A percentile compares a stretch with the other conserved stretches of the same genome.
Evolutionary conservation across 2,113 vertebrate species (phyloP).

Genomic region (Myxocyprinus asiaticus): DNA sequence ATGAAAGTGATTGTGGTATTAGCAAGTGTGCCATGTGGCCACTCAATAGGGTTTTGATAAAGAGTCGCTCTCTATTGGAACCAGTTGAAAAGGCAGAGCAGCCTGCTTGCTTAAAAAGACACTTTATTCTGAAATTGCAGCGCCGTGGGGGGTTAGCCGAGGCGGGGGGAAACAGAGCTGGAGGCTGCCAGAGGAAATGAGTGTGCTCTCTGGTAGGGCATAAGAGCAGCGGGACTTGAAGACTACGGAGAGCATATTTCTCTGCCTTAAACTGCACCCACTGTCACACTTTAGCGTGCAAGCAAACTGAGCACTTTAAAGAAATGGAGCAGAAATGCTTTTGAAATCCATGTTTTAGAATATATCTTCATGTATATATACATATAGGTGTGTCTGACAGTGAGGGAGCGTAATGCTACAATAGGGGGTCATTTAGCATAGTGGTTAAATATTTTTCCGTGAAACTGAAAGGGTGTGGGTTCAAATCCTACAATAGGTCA

Average conservation of each 20-base stretch:
- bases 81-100: constrained; percentile 35
- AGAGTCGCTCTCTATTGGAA: constrained; percentile 30
- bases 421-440: no score
- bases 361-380: not conserved
- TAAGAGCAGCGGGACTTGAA: constrained; percentile 29
- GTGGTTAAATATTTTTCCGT: no score
- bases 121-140: constrained; percentile 41
- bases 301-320: not conserved
- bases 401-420: no score
- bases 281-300: not conserved
- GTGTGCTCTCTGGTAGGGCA: constrained; percentile 25
- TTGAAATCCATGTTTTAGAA: not conserved
- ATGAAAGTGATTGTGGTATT: constrained; percentile 31
- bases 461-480: no score
- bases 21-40: constrained; percentile 24
- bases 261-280: constrained; percentile 1
- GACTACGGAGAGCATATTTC: constrained; percentile 6
- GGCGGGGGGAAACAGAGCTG: constrained; percentile 26
- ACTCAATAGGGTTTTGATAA: constrained; percentile 32
- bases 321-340: not conserved
- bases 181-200: constrained; percentile 31
- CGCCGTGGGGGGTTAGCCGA: constrained; percentile 38
- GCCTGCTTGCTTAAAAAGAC: constrained; percentile 36
- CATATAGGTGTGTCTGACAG: not conserved
- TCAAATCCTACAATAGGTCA: no score